Conservation (phyloP, 1,140 invertebrate species). For the Phortica variegata region DNA sequence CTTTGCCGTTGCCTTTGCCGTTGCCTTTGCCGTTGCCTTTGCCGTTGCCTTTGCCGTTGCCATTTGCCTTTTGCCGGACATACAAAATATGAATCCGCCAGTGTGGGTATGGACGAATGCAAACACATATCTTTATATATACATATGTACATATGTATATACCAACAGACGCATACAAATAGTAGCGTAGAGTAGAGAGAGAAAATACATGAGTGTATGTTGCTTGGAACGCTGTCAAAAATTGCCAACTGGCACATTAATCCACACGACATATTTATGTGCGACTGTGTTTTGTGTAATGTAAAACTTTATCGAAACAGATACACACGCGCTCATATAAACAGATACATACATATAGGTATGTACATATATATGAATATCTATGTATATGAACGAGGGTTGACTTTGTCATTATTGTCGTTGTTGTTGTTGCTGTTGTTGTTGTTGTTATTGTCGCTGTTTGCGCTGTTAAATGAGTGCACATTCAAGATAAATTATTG, state of each 20-base stretch:
- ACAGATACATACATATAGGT: not conserved
- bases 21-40: too few relatives aligned
- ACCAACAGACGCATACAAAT: not conserved
- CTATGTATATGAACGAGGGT: slow-evolving; percentile 42
- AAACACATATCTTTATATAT: slow-evolving; percentile 8
- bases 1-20: too few relatives aligned
- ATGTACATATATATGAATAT: slow-evolving; percentile 5
- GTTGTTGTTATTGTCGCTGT: too few relatives aligned
- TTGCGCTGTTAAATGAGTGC: slow-evolving; percentile 44
- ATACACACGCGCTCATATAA: too few relatives aligned
- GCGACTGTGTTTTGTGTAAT: slow-evolving; percentile 36
- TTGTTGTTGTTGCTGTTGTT: too few relatives aligned
- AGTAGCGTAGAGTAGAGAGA: not conserved
- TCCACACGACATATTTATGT: slow-evolving; percentile 53
- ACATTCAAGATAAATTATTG: slow-evolving; percentile 56
- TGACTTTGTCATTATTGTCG: too few relatives aligned
- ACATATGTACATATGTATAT: not conserved
- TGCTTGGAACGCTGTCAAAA: slow-evolving; percentile 42
- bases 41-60: too few relatives aligned
- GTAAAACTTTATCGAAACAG: slow-evolving; percentile 3
- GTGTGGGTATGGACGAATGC: slow-evolving; percentile 1
- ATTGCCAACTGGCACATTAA: slow-evolving; percentile 53
- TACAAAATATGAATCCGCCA: not conserved
- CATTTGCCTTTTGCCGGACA: too few relatives aligned
- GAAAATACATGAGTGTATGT: slow-evolving; percentile 1